Evolutionary conservation across 64 coral and sea anemone species (phyloP), one percentile per base, ranked within the genome.

Genomic region (Acropora tenuis): DNA sequence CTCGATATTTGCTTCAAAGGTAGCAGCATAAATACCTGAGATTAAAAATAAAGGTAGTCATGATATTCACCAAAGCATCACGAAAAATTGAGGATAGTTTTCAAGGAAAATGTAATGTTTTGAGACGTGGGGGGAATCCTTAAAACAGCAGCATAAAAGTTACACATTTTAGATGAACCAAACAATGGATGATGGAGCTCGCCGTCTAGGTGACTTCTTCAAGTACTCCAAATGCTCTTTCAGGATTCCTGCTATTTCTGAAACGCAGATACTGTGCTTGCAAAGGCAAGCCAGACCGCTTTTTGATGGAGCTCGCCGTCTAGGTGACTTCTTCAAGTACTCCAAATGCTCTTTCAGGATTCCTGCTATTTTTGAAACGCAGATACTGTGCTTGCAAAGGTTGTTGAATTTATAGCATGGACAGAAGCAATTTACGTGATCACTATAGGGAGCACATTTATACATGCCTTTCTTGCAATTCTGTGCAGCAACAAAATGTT

Each of bases 401-500:
- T 72, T 72, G 59, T 63, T 63, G 15, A 82, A 84, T 59, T 84
- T 91, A 59, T 66, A 91, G 47, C 69, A 84, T 3, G 50, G 80
- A n/a, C 79, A 91, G 30, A 69, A 60, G 46, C 80, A 91, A 57
- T 50, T 75, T 3, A 61, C 49, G 17, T 84, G 89, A 84, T 91
- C 89, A 18, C 69, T 41, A 52, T 76, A 61, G 13, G 47, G 68
- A 11, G 71, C 61, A 20, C 71, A 91, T 47, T 91, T 69, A 44
- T 91, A 84, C 79, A 91, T 84, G 1, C 89, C 71, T 43, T 46
- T 83, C 48, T 83, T 91, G 18, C 73, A 75, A 75, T 75, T 75
- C 40, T 75, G 6, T 43, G 73, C 73, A 43, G 40, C 73, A 41
- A 75, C 73, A 4, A 75, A 44, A 75, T 43, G 10, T 43, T 75